Evolutionary conservation across 1,140 invertebrate genomes (phyloP), one percentile per base, ranked within the genome.

Genomic region (Drosophila azteca): DNA sequence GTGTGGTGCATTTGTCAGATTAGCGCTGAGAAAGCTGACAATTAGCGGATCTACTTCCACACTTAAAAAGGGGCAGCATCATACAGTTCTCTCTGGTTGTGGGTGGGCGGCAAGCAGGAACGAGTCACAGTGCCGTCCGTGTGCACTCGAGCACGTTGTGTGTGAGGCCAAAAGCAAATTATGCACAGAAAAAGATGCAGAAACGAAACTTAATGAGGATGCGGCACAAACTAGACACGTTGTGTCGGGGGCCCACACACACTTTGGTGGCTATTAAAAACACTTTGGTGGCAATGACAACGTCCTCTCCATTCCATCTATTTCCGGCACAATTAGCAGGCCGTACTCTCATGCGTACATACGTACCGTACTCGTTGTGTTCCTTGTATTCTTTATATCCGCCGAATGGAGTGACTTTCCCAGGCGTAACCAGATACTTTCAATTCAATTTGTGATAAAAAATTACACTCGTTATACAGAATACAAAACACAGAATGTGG

Each of bases 1-100:
- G 60, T 54, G 78, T 65, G 79, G 59, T 68, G 49, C 73, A 81
- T 68, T 82, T 66, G 79, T 77, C 64, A 64, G 69, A 82, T 82
- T 82, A 82, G 69, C 39, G 61, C 77, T 66, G 65, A 68, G 80
- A 69, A 58, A 73, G 67, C 62, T 67, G 83, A 88, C 83, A 88
- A 89, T 89, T 88, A 88, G 79, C 79, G 79, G 79, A 88, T 79
- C 77, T 89, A 77, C 84, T 88, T 85, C 65, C 73, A 68, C 71
- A 64, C 22, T 17, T 20, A 46, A 11, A 55, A 7, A 15, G 11
- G n/a, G 24, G 31, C 11, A 17, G 26, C 41, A 22, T 55, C 31
- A 61, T 29, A 57, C 17, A 20, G 17, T 20, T 1, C 0, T 15
- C 75, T 75, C 22, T 62, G 73, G 73, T 75, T 68, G 63, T 68